A percentile compares a stretch with the other conserved stretches of the same genome.
Conservation (phyloP, 1,140 invertebrate species). For the Drosophila lacertosa region DNA sequence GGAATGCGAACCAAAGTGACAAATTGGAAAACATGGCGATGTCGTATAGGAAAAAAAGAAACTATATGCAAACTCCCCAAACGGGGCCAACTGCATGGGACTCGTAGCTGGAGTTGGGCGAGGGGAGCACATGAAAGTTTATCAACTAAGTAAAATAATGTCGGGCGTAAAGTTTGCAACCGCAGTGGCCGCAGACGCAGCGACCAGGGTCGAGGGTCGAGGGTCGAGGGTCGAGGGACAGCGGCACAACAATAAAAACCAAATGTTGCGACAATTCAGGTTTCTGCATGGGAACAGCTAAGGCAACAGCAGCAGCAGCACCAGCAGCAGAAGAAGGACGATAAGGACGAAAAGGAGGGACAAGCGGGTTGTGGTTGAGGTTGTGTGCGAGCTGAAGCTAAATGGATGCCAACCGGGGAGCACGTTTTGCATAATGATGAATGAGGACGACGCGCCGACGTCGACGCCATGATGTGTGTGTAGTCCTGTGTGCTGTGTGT, state of each 20-base stretch:
- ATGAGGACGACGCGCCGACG: conserved; percentile 67
- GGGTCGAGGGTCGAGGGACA: conserved; percentile 22
- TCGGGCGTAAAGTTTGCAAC: conserved; percentile 76
- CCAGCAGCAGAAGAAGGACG: conserved; percentile 14
- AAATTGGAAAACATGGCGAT: conserved; percentile 67
- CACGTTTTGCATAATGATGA: conserved; percentile 82
- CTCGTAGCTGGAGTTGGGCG: conserved; percentile 1
- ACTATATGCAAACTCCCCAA: conserved; percentile 20
- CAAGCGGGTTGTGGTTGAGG: conserved; percentile 8
- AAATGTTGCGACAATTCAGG: conserved; percentile 75
- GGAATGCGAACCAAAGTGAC: conserved; percentile 56
- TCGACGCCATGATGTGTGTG: conserved; percentile 14
- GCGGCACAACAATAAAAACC: conserved; percentile 73
- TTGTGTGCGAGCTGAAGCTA: conserved; percentile 37
- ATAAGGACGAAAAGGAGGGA: conserved; percentile 7
- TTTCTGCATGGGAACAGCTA: conserved; percentile 25
- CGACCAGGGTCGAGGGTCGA: conserved; percentile 15
- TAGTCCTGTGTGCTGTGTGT: conserved; percentile 56
- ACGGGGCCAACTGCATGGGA: conserved; percentile 19
- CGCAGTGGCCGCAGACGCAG: conserved; percentile 67
- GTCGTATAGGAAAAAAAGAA: conserved; percentile 33
- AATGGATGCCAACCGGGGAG: conserved; percentile 66
- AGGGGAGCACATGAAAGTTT: conserved; percentile 67
- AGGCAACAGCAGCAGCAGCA: conserved; percentile 1
- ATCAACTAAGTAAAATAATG: conserved; percentile 82